These are phyloP conservation scores for Polypterus senegalus DNA, from an alignment of 2,113 vertebrate species.

Conservation along the genomic window DNA sequence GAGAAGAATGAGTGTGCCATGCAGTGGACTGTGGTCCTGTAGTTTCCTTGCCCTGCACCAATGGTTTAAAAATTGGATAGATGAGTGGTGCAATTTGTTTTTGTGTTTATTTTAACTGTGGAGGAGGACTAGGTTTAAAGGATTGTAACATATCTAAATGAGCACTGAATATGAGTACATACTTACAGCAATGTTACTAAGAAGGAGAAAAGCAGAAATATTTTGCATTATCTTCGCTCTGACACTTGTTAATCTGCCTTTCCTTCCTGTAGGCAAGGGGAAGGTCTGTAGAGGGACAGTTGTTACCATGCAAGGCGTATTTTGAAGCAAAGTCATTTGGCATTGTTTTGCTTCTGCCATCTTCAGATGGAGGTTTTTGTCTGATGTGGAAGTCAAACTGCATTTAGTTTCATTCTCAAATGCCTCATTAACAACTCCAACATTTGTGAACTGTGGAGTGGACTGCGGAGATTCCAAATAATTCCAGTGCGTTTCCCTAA, in stretches of 20 bases:
- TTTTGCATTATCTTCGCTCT: conserved; percentile 23
- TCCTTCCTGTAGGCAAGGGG: not conserved
- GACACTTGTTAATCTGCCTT: conserved; percentile 6
- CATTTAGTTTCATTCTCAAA: conserved; percentile 7
- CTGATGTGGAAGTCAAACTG: not conserved
- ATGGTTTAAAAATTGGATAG: no score
- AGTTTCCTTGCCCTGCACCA: no score
- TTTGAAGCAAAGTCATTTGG: not conserved
- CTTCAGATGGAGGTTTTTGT: not conserved
- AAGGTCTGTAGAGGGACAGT: not conserved
- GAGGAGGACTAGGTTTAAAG: no score
- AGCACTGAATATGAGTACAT: not conserved
- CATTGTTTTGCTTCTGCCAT: not conserved
- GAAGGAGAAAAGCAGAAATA: conserved; percentile 23
- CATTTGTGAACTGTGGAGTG: not conserved
- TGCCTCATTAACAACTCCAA: conserved; percentile 1
- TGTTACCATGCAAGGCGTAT: not conserved
- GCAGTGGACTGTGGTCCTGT: no score
- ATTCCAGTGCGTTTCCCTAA: conserved; percentile 2
- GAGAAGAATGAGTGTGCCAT: no score
- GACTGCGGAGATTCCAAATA: conserved; percentile 18
- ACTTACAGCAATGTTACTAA: conserved; percentile 27
- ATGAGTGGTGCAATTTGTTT: no score
- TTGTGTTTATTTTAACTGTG: no score
- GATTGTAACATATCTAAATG: no score